These are phyloP conservation scores for Trichogramma pretiosum DNA, from an alignment of 1,140 invertebrate species.

Conservation along the genomic window DNA sequence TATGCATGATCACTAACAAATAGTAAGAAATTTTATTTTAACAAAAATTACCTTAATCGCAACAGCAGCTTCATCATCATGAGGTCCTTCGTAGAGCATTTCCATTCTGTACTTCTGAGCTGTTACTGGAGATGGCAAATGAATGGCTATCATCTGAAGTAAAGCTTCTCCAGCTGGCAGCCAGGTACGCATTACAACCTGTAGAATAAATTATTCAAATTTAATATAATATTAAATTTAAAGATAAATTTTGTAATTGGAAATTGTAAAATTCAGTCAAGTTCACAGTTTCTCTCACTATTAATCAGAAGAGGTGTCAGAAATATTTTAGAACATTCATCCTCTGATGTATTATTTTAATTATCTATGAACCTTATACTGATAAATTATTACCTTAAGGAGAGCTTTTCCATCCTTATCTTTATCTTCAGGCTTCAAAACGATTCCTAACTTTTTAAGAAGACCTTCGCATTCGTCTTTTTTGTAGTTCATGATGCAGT, in stretches of 20 bases:
- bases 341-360: slow-evolving; percentile 20
- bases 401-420: slow-evolving; percentile 91
- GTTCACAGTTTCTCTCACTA: slow-evolving; percentile 29
- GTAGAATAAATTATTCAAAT: slow-evolving; percentile 17
- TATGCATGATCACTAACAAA: slow-evolving; percentile 8
- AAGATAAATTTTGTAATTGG: too few species aligned
- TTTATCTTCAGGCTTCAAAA: slow-evolving; percentile 87
- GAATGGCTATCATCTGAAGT: slow-evolving; percentile 99
- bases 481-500: slow-evolving; percentile 96
- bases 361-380: background rate
- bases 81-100: slow-evolving; percentile 96
- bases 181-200: slow-evolving; percentile 97
- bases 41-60: slow-evolving; percentile 61
- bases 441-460: slow-evolving; percentile 83
- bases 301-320: slow-evolving; percentile 43
- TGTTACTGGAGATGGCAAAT: slow-evolving; percentile 96
- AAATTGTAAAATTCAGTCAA: slow-evolving; percentile 10
- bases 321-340: slow-evolving; percentile 35
- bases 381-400: slow-evolving; percentile 55
- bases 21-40: slow-evolving; percentile 2
- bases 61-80: slow-evolving; percentile 91
- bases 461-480: slow-evolving; percentile 88
- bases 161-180: slow-evolving; percentile 97
- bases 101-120: slow-evolving; percentile 99
- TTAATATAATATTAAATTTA: too few species aligned